These are phyloP conservation scores for Prionchulus punctatus DNA, from an alignment of 2,888 invertebrate species.

Conservation along the genomic window DNA sequence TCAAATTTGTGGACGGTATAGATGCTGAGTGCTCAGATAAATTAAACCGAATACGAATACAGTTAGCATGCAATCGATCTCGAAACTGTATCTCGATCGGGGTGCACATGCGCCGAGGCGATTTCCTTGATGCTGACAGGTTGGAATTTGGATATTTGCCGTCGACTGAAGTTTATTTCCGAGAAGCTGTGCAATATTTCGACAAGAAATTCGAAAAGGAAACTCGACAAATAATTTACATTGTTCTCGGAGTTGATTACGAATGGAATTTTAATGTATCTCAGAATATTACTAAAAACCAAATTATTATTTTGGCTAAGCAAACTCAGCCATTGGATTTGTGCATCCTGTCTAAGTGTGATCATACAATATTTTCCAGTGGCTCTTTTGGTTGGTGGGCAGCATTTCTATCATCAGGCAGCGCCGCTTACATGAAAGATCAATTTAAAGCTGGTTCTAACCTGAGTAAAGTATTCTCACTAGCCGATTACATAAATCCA, in stretches of 20 bases:
- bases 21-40: background rate
- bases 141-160: background rate
- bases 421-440: background rate
- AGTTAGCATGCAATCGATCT: background rate
- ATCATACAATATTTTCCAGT: background rate
- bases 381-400: background rate
- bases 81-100: background rate
- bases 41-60: background rate
- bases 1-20: background rate
- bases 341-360: background rate
- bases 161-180: background rate
- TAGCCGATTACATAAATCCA: no score
- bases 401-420: background rate
- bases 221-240: background rate
- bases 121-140: no score
- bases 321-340: background rate
- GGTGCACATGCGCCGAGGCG: background rate
- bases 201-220: background rate
- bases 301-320: background rate
- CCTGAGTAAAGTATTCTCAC: no score
- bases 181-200: background rate
- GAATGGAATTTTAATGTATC: no score
- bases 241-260: background rate
- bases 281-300: background rate
- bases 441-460: no score